Conservation (phyloP, 2,797 vertebrate species). For the Poliocrania exsul region DNA sequence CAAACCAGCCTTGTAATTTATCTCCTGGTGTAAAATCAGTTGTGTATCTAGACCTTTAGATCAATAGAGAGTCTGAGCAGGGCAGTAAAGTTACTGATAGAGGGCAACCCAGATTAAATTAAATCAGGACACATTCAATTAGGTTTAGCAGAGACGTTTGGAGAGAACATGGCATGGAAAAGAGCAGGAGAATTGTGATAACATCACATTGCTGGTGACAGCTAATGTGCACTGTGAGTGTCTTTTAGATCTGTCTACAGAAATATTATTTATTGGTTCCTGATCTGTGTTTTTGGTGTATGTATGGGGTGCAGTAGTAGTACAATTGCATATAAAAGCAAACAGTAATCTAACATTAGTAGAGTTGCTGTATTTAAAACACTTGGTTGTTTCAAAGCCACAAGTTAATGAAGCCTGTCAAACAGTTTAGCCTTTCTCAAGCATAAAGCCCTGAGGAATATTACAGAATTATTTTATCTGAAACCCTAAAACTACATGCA, state of each 20-base stretch:
- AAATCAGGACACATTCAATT: background rate
- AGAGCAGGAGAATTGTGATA: background rate
- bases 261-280: background rate
- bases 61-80: background rate
- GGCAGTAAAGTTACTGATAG: background rate
- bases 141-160: background rate
- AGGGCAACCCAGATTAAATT: background rate
- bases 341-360: background rate
- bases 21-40: background rate
- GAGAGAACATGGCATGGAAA: background rate
- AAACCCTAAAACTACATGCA: background rate
- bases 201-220: background rate
- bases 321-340: background rate
- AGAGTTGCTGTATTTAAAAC: background rate
- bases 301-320: background rate
- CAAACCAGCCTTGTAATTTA: background rate
- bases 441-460: background rate
- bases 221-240: background rate
- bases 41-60: background rate
- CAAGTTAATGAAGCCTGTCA: slow-evolving; percentile 10
- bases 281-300: background rate
- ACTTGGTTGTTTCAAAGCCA: background rate
- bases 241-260: background rate
- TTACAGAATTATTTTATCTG: background rate
- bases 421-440: background rate